Evolutionary conservation across 2,888 invertebrate species (phyloP), one percentile per base, ranked within the genome.

Genomic region (Diploptera punctata): DNA sequence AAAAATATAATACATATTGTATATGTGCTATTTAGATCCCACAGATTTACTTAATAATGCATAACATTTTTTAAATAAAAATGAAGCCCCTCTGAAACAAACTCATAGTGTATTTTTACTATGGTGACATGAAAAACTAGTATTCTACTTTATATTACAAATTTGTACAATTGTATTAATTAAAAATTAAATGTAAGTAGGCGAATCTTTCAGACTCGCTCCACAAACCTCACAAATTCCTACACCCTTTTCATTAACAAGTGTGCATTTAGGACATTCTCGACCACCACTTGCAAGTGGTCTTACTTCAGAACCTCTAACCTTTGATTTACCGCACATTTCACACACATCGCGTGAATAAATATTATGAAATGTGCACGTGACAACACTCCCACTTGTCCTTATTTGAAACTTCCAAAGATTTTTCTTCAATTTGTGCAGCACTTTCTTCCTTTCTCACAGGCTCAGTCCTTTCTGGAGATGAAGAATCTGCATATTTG

Each of bases 241-340:
- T 7, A 88, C 89, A 69, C 88, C 88, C 78, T 88, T 87, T 57
- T 88, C 87, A 79, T 93, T 93, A 47, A 93, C 91, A 61, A 93
- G 84, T 1, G 93, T 93, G 80, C 93, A 93, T 29, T 88, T 84
- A 0, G 90, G 90, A 77, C 93, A 93, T 80, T 92, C 90, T 62
- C 90, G 86, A 0, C 93, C 93, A 0, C 93, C 93, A 10, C 92
- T 89, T 19, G 89, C 88, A 60, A 93, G 83, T 0, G 91, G 90
- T 74, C 87, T 86, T 26, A 87, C 85, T 77, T 89, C 89, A 4
- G 88, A 86, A 0, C 89, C 89, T 61, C 81, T 81, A 60, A 80
- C 80, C 70, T 85, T 85, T 0, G 89, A 90, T 79, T 91, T 92
- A 24, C 90, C 88, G 78, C 93, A 93, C 87, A 93, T 92, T 75